phyloP scores from a whole-genome alignment of 1,140 invertebrate species.

The Nephotettix cincticeps region DNA sequence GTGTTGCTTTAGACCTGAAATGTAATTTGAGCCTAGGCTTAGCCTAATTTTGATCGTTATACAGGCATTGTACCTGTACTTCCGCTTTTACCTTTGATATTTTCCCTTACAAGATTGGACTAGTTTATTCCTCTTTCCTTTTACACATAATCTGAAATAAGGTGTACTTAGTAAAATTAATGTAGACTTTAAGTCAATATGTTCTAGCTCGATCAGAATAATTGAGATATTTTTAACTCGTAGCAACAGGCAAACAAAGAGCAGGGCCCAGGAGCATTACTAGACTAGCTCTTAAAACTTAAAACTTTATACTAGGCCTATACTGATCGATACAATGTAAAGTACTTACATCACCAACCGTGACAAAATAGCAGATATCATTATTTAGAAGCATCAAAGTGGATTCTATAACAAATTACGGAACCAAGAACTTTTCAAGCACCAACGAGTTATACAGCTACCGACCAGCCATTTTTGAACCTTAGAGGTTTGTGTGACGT shows the following conservation, averaged over 20 bases:
- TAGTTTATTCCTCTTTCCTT: too few relatives aligned
- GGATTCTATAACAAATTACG: constrained; percentile 12
- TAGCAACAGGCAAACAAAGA: constrained; percentile 18
- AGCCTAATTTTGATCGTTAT: too few relatives aligned
- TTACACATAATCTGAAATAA: too few relatives aligned
- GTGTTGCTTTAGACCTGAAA: background rate
- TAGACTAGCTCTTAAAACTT: too few relatives aligned
- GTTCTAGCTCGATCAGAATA: background rate
- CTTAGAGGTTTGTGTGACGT: constrained; percentile 29
- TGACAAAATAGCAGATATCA: constrained; percentile 73
- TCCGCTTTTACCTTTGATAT: too few relatives aligned
- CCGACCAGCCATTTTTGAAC: constrained; percentile 27
- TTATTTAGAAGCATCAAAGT: constrained; percentile 46
- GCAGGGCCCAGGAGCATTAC: background rate
- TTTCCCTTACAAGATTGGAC: too few relatives aligned
- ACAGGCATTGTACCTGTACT: too few relatives aligned
- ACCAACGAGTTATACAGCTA: background rate
- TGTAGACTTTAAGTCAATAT: too few relatives aligned
- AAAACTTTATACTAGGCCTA: too few relatives aligned
- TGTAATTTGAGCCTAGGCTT: background rate
- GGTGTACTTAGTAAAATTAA: too few relatives aligned
- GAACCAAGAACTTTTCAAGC: constrained; percentile 9
- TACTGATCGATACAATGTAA: too few relatives aligned
- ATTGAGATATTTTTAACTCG: constrained; percentile 2
- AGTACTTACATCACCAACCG: constrained; percentile 71